Base-by-base conservation (phyloP, 2,888 invertebrate genomes). In the Chromoteleia sp. region DNA sequence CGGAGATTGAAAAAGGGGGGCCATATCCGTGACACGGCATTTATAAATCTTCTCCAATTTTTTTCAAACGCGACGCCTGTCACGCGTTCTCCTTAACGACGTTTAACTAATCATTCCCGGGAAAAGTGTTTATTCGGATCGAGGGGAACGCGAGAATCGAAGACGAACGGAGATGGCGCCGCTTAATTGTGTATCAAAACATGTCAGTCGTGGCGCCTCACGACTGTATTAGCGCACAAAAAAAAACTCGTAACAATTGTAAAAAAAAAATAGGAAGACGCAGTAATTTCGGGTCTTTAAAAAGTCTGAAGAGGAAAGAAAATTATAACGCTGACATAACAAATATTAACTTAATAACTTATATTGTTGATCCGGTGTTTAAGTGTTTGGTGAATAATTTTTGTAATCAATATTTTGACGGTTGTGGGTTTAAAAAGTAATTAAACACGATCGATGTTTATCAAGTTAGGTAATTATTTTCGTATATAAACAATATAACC, bases 101-200 rank as follows among this genome's bases (percentile, higher is more conserved):
- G 88, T 89, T 90, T 89, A 90, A 90, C 90, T 89, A 90, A 90
- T 90, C 89, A 89, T 88, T 87, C 83, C 68, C 74, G 77, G 85
- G 84, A 86, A 88, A 87, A 87, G 87, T 88, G 87, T 88, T 87
- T 87, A 88, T 88, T 85, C 86, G 82, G 83, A 85, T 86, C 82
- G 65, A 59, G 70, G 79, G 78, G 71, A 25, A 56, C 71, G 74
- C 61, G 71, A 65, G 54, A 68, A 82, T 74, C 80, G 68, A 73
- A 75, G 76, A 41, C 77, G 78, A 61, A 48, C 84, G 85, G 84
- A 84, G 68, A 84, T 82, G 83, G 84, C 81, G 81, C 84, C 85
- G 86, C 84, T 88, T 88, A 87, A 88, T 87, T 81, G 85, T 87
- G 87, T 87, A 88, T 87, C 85, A 87, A 87, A 89, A 89, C 87